Percentiles rank a stretch among this genome's conserved stretches.
Conservation (phyloP, 92 coral and sea anemone species). For the Anthopleura xanthogrammica region DNA sequence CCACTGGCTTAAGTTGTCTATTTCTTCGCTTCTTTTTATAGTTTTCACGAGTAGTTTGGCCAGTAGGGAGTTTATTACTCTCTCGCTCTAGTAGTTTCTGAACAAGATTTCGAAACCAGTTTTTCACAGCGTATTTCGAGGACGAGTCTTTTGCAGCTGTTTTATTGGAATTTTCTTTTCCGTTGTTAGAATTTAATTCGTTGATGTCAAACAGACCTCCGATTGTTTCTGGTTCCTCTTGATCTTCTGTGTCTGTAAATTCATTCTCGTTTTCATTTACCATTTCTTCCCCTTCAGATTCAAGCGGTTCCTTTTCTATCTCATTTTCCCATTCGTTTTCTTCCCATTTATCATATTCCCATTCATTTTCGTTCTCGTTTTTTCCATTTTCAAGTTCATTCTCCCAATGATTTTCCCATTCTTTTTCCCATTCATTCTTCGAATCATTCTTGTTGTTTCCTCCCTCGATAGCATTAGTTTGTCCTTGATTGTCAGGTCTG, state of each 20-base stretch:
- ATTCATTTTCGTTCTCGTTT: neutral
- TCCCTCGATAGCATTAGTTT: slow-evolving; percentile 1
- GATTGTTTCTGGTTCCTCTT: slow-evolving; percentile 13
- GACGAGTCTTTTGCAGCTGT: neutral
- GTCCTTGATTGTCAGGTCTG: neutral
- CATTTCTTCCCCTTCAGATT: slow-evolving; percentile 4
- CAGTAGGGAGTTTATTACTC: neutral
- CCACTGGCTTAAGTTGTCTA: slow-evolving; percentile 51
- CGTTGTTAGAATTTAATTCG: neutral
- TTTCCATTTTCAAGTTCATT: neutral
- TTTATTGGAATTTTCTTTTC: neutral
- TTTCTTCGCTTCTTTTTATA: slow-evolving; percentile 2
- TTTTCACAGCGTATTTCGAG: neutral
- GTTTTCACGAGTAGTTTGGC: neutral
- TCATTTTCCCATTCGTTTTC: slow-evolving; percentile 11
- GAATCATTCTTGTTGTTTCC: slow-evolving; percentile 4
- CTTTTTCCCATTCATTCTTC: slow-evolving; percentile 7
- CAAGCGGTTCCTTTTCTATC: slow-evolving; percentile 6
- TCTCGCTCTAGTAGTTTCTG: slow-evolving; percentile 15
- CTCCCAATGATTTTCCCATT: neutral
- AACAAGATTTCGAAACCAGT: slow-evolving; percentile 18
- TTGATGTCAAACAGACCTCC: slow-evolving; percentile 16
- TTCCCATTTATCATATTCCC: neutral
- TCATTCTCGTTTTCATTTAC: neutral
- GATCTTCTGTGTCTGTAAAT: neutral